Evolutionary conservation across 1,140 invertebrate species (phyloP), one percentile per base, ranked within the genome.

Genomic region (Drosophila melanica): DNA sequence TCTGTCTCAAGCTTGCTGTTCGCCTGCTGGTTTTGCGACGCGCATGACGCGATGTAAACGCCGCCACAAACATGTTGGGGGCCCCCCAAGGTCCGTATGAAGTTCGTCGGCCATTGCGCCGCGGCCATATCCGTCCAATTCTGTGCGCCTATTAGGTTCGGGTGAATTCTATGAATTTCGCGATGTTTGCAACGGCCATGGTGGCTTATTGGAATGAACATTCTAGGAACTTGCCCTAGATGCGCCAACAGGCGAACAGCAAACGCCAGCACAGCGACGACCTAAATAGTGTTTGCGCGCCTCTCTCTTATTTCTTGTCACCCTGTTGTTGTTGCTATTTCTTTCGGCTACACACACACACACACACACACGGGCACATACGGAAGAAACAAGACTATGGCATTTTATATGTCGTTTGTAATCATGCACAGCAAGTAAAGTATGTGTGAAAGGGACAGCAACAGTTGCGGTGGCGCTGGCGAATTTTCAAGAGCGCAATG

Each of bases 191-290:
- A 77, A 77, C 42, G 69, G 71, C 75, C 66, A 75, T 78, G 65
- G 71, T 75, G 77, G 75, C 79, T 79, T 74, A 87, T 87, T 87
- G 82, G 82, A 87, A 87, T 89, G 82, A 90, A 90, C 90, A 91
- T 91, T 90, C 90, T 91, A 91, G 90, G 90, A 91, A 91, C 90
- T 90, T 91, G 86, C 90, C 77, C 85, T 90, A 91, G 90, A 91
- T 76, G 80, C 65, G 51, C 30, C 39, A 91, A 11, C 75, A 91
- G 90, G 90, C 79, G 75, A 57, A 10, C 90, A 91, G 75, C 51
- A 77, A 54, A 3, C 12, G 12, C 7, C 37, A 55, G 54, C 55
- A 54, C 33, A 45, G 41, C 53, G 58, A 69, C 75, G 81, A 77
- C 81, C 82, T 69, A 71, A 86, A 81, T 77, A 65, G 44, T 74